Evolutionary conservation across 2,888 invertebrate species (phyloP).

Genomic region (Tachystola acroxantha): DNA sequence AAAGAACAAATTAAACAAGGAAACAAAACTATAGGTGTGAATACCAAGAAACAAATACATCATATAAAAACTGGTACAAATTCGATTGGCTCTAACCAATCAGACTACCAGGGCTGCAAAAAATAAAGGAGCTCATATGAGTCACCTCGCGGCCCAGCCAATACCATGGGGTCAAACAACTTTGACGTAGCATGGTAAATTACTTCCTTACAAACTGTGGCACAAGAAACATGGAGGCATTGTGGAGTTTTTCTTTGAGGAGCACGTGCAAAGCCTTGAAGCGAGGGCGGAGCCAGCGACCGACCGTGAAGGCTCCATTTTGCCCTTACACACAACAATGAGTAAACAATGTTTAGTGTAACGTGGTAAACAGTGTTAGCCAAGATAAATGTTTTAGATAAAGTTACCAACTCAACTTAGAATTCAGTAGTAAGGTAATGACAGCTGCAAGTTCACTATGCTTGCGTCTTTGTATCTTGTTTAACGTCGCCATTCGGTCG

Average conservation of each 20-base stretch:
- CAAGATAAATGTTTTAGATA: no score
- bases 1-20: background rate
- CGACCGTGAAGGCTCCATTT: slow-evolving; percentile 49
- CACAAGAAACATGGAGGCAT: slow-evolving; percentile 27
- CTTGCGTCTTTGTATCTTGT: no score
- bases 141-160: slow-evolving; percentile 19
- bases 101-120: background rate
- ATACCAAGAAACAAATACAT: background rate
- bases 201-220: slow-evolving; percentile 38
- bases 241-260: slow-evolving; percentile 38
- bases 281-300: slow-evolving; percentile 42
- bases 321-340: slow-evolving; percentile 32
- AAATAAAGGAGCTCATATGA: slow-evolving; percentile 16
- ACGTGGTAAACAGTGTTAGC: no score
- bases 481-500: no score
- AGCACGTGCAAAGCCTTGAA: slow-evolving; percentile 40
- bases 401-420: no score
- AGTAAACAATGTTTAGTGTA: slow-evolving; percentile 14
- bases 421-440: no score
- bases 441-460: no score
- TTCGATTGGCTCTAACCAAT: slow-evolving; percentile 1
- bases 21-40: background rate
- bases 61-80: background rate
- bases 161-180: slow-evolving; percentile 43
- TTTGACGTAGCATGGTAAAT: slow-evolving; percentile 35